phyloP scores from a whole-genome alignment of 2,797 vertebrate genomes.

The Pipistrellus kuhlii region DNA sequence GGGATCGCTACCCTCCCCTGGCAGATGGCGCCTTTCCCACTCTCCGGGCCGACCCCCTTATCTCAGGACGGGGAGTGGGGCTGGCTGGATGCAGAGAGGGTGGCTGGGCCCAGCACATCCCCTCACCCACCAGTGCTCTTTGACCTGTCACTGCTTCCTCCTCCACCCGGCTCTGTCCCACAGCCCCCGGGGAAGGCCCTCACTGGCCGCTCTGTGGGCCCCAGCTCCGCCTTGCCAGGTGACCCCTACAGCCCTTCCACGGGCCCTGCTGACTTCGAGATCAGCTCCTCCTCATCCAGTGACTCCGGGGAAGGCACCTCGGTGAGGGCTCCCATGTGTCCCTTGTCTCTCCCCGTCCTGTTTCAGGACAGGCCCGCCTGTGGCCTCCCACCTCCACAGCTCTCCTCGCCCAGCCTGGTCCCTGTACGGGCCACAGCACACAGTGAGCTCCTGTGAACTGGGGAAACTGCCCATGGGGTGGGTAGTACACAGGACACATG shows the following conservation, averaged over 20 bases:
- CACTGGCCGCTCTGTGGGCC: constrained; percentile 91
- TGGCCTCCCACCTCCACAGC: neutral
- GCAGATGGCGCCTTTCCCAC: neutral
- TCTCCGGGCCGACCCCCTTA: neutral
- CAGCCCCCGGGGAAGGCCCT: constrained; percentile 92
- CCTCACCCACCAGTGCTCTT: constrained; percentile 39
- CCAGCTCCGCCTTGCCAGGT: constrained; percentile 95
- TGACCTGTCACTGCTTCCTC: constrained; percentile 72
- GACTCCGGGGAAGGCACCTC: constrained; percentile 88
- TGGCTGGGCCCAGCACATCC: neutral
- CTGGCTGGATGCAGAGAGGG: neutral
- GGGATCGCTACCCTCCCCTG: neutral
- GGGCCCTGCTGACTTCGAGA: constrained; percentile 90
- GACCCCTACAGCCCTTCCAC: constrained; percentile 94
- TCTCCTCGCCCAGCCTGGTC: neutral
- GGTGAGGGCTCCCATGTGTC: constrained; percentile 85
- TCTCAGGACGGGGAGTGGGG: neutral
- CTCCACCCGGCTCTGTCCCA: constrained; percentile 79
- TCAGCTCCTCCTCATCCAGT: constrained; percentile 81
- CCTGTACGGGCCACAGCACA: neutral
- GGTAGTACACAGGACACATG: neutral
- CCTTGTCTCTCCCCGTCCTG: neutral
- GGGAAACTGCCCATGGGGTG: neutral
- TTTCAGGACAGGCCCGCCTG: neutral
- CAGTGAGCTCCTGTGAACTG: neutral